Evolutionary conservation across 2,888 invertebrate genomes (phyloP).

Genomic region (Dicroscelio sp.): DNA sequence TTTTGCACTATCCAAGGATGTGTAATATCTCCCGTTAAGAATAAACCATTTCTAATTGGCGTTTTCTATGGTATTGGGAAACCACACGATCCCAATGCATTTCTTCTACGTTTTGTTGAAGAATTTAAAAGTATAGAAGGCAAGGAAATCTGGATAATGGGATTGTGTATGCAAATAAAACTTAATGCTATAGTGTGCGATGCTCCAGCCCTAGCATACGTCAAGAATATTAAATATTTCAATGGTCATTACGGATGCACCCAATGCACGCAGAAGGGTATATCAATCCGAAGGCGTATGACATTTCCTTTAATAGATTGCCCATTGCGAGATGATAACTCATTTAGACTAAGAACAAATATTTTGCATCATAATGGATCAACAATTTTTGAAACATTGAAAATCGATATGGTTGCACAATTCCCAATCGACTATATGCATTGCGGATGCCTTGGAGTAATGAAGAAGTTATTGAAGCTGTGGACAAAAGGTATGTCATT

Average conservation of each 20-base stretch:
- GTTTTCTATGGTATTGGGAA: slow-evolving; percentile 30
- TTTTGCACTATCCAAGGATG: slow-evolving; percentile 38
- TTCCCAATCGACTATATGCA: not conserved
- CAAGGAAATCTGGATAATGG: not conserved
- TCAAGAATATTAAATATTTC: not conserved
- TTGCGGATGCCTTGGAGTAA: not conserved
- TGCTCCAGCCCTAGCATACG: not conserved
- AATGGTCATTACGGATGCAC: not conserved
- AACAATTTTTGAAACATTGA: not conserved
- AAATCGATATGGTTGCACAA: not conserved
- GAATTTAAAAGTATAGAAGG: not conserved
- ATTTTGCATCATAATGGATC: not conserved
- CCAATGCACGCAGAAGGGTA: not conserved
- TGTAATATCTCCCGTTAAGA: slow-evolving; percentile 4
- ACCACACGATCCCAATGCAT: not conserved
- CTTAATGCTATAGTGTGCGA: not conserved
- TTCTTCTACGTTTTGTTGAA: not conserved
- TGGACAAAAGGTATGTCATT: not conserved
- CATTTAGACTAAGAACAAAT: not conserved
- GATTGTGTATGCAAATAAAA: too few species aligned
- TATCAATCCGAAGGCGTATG: not conserved
- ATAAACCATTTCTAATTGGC: slow-evolving; percentile 30
- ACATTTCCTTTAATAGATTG: not conserved
- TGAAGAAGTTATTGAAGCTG: not conserved
- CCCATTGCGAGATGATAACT: not conserved